These are phyloP conservation scores for Gracilinanus agilis DNA, from an alignment of 2,113 vertebrate species.

Conservation along the genomic window DNA sequence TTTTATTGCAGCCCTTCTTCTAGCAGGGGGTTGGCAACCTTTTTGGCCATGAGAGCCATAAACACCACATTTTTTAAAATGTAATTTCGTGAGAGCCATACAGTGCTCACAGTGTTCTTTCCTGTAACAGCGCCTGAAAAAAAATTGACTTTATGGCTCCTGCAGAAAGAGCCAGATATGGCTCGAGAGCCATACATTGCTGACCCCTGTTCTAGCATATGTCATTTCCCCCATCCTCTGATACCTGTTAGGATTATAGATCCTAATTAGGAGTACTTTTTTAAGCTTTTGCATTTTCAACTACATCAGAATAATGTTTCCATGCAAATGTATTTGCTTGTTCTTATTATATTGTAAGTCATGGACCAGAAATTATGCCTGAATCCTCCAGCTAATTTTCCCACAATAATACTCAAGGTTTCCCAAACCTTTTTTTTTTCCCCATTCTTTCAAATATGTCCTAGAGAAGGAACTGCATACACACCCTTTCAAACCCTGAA, in stretches of 20 bases:
- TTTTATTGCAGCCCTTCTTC: not conserved
- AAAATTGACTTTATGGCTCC: too few species aligned
- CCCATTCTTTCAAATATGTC: not conserved
- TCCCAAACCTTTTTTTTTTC: not conserved
- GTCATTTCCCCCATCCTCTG: too few species aligned
- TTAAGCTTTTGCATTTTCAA: not conserved
- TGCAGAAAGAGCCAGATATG: too few species aligned
- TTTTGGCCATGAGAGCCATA: too few species aligned
- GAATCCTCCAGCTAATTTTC: not conserved
- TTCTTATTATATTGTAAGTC: not conserved
- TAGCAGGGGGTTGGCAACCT: too few species aligned
- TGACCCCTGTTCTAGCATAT: too few species aligned
- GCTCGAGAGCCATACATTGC: too few species aligned
- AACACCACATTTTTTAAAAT: too few species aligned
- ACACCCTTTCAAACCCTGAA: not conserved
- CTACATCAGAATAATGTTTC: not conserved
- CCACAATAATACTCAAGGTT: not conserved
- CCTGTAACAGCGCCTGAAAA: too few species aligned
- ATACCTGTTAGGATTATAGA: not conserved
- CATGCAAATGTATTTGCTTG: not conserved
- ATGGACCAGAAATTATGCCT: not conserved
- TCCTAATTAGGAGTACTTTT: not conserved
- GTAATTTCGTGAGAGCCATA: too few species aligned
- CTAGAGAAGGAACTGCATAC: not conserved
- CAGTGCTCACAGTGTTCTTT: too few species aligned